Evolutionary conservation across 92 coral and sea anemone genomes (phyloP).

Genomic region (Porites rus): DNA sequence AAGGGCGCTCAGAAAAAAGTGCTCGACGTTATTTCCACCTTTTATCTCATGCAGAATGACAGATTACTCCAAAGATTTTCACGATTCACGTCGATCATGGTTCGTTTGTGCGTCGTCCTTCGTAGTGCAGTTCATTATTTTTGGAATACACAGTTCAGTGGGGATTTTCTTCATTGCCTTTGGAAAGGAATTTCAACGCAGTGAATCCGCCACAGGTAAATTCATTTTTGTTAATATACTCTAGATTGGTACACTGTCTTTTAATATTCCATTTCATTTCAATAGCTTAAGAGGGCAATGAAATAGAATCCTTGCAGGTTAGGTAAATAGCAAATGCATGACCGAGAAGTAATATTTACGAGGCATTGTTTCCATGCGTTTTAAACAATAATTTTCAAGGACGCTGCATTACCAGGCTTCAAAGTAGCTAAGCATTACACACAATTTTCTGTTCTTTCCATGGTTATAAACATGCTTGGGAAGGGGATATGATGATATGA

Average conservation of each 20-base stretch:
- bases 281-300: not conserved
- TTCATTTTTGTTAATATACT: not conserved
- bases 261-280: too few relatives aligned
- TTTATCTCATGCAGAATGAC: slow-evolving; percentile 11
- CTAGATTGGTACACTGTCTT: too few relatives aligned
- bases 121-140: slow-evolving; percentile 68
- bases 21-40: not conserved
- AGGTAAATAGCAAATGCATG: not conserved
- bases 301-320: not conserved
- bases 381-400: too few relatives aligned
- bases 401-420: too few relatives aligned
- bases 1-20: not conserved
- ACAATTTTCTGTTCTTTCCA: too few relatives aligned
- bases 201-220: slow-evolving; percentile 81
- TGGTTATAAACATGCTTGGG: too few relatives aligned
- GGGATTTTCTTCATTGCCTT: slow-evolving; percentile 83
- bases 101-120: slow-evolving; percentile 78
- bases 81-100: slow-evolving; percentile 79
- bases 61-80: slow-evolving; percentile 37
- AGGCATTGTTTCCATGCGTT: too few relatives aligned
- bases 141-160: slow-evolving; percentile 82
- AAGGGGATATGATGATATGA: too few relatives aligned
- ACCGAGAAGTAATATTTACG: too few relatives aligned
- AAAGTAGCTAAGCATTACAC: too few relatives aligned
- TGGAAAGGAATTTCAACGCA: slow-evolving; percentile 73